phyloP scores from a whole-genome alignment of 2,888 invertebrate species.

The Dioctria rufipes region DNA sequence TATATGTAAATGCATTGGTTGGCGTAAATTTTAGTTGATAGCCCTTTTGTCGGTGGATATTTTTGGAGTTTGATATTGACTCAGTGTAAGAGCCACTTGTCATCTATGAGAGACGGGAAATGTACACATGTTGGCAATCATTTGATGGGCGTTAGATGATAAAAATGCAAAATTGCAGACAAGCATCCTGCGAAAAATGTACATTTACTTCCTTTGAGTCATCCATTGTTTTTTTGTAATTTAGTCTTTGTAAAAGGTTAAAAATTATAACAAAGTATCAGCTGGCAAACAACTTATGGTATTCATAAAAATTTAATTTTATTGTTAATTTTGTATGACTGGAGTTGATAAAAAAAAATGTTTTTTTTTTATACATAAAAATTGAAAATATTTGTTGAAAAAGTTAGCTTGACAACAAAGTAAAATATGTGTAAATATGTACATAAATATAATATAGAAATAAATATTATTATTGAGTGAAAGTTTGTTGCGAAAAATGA shows the following conservation, averaged over 20 bases:
- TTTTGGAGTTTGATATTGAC: conserved; percentile 35
- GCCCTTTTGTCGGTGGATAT: conserved; percentile 11
- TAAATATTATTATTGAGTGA: no score
- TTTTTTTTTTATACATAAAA: no score
- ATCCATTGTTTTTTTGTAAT: not conserved
- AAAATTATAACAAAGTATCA: no score
- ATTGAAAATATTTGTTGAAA: no score
- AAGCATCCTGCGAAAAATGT: conserved; percentile 13
- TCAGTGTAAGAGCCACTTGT: conserved; percentile 17
- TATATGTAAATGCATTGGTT: conserved; percentile 16
- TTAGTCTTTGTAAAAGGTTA: not conserved
- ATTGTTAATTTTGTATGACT: no score
- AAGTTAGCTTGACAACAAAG: no score
- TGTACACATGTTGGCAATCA: conserved; percentile 36
- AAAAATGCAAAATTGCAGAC: conserved; percentile 29
- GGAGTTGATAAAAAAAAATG: no score
- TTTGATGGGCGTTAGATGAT: conserved; percentile 36
- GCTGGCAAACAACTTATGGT: no score
- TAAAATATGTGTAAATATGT: no score
- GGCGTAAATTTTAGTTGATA: conserved; percentile 38
- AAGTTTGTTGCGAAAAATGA: no score
- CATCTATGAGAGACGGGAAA: not conserved
- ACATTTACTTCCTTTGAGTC: conserved; percentile 3
- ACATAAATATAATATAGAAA: no score
- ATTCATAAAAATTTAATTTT: no score